Conservation (phyloP, 1,140 invertebrate species). For the Alviniconcha marisindica region DNA sequence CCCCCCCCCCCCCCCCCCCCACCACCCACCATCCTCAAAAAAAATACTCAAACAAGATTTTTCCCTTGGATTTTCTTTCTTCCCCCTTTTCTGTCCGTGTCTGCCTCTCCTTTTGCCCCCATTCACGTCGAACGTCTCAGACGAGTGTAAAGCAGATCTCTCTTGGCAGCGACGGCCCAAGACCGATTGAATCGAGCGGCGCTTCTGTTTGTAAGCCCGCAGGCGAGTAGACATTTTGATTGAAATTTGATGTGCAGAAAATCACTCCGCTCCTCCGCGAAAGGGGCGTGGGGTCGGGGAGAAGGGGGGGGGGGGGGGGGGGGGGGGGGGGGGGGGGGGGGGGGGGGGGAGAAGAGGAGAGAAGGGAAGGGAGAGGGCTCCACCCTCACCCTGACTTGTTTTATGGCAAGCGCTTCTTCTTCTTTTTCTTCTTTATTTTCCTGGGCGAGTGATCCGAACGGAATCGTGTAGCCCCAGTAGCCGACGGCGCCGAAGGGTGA, state of each 20-base stretch:
- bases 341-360: background rate
- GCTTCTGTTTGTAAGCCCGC: no score
- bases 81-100: background rate
- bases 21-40: background rate
- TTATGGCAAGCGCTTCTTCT: no score
- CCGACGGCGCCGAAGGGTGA: no score
- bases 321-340: background rate
- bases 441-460: no score
- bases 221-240: conserved; percentile 16
- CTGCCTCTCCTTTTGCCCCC: background rate
- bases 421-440: no score
- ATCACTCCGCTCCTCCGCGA: background rate
- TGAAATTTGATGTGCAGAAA: conserved; percentile 20
- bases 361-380: background rate
- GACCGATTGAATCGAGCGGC: no score
- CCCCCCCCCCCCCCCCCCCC: no score
- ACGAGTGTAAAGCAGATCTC: no score
- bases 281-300: background rate
- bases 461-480: no score
- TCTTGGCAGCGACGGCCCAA: no score
- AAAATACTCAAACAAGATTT: background rate
- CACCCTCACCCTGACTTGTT: no score
- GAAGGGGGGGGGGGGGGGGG: background rate
- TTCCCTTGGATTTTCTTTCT: background rate
- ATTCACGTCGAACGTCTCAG: no score